Base-by-base conservation (phyloP, 2,888 invertebrate species). In the Digitonthophagus gazella region DNA sequence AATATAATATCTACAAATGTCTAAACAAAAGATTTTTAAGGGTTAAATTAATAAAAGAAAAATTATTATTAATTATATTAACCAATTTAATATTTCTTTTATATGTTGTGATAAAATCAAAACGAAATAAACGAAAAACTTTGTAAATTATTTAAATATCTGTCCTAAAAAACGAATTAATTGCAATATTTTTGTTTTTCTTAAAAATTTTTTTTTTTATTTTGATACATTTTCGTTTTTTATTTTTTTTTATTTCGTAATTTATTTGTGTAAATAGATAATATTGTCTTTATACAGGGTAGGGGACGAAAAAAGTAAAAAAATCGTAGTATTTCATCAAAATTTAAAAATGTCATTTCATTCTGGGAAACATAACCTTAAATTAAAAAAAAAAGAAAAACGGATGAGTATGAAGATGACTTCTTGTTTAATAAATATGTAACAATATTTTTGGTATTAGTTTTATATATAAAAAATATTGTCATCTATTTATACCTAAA, bases 361-460 rank as follows among this genome's bases (percentile, higher is more conserved):
- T 57, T 57, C 57, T 57, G 57, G 57, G 14, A 15, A 57, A 57
- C 57, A 57, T 15, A 56, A 5, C 14, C 6, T 15, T 57, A 57
- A 11, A 54, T 54, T 15, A 57, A 16, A 8, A 11, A 14, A 16
- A 57, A 57, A n/a, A 15, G 4, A 11, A 57, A 6, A 11, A 16
- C 3, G 16, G 54, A 57, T 16, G n/a, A 11, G 4, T 57, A 11
- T 15, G 61, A 19, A 16, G 16, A 20, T n/a, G 18, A 18, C 20
- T 61, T 61, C 15, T 61, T 61, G 19, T 19, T 20, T 61, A 1
- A 61, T 61, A 61, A 61, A 61, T 61, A 20, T 61, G 61, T 61
- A 61, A 61, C 61, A 61, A 61, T 61, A 61, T 61, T 61, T 61
- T 61, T 61, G 19, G 20, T 61, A 61, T 61, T 61, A n/a, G n/a